Evolutionary conservation across 2,888 invertebrate genomes (phyloP), one percentile per base, ranked within the genome.

Genomic region (Bugula neritina): DNA sequence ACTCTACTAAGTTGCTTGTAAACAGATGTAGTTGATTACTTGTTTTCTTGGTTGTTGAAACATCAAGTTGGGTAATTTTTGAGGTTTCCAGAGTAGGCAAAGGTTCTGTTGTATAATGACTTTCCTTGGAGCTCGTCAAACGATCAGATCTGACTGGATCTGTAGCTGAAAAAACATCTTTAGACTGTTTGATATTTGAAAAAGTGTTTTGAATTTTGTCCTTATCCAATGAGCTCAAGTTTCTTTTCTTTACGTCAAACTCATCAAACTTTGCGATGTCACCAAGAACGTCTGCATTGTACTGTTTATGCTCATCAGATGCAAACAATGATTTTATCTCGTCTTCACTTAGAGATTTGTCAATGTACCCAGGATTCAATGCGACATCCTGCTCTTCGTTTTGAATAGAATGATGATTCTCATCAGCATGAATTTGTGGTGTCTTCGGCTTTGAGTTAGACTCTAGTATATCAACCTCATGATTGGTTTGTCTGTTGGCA

Each of bases 381-480:
- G 57, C 57, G 3, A 63, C 63, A 63, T 63, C 63, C 10, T 25
- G 2, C 10, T 29, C 2, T 31, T 63, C 63, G 10, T 63, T 27
- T 23, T 63, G 31, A 5, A 63, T 27, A 25, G 29, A 31, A 34
- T 63, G 63, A 63, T 63, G 63, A 31, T 29, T 63, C 31, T 27
- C 5, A n/a, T 63, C 63, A 25, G 63, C 21, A 31, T 63, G 63
- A 13, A 63, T n/a, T 3, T 27, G 2, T 2, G 10, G 5, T 31
- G 31, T 31, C n/a, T 25, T 27, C 2, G 27, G 2, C 13, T 29
- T 2, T 3, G 27, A 5, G n/a, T 25, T 2, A 29, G 63, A 63
- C 10, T 63, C 63, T 25, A 63, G 27, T n/a, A 63, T n/a, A 63
- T 63, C 63, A 13, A 63, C 63, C 27, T 63, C 5, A 25, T 63